Percentiles rank a stretch among this genome's conserved stretches.
phyloP scores from a whole-genome alignment of 2,113 vertebrate species.

The Hyaena hyaena region DNA sequence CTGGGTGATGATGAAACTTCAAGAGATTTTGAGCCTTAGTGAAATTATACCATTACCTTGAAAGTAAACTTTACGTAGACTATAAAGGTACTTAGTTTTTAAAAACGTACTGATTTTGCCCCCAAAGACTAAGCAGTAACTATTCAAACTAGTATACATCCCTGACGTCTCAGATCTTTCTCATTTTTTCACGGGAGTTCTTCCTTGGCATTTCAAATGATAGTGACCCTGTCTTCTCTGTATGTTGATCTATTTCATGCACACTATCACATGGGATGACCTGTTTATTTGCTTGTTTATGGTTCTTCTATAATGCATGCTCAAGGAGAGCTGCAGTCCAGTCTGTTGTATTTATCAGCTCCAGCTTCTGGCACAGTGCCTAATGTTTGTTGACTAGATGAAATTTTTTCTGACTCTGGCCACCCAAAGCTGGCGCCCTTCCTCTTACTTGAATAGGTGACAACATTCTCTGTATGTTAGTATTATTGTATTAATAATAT shows the following conservation, averaged over 20 bases:
- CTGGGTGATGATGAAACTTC: background rate
- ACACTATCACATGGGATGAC: background rate
- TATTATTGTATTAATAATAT: background rate
- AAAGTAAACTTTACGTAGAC: background rate
- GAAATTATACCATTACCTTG: background rate
- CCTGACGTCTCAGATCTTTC: background rate
- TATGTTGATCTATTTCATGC: background rate
- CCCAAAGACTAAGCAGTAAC: background rate
- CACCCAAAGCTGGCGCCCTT: background rate
- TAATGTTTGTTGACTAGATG: background rate
- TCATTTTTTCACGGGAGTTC: background rate
- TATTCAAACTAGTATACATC: background rate
- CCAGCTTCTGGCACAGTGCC: background rate
- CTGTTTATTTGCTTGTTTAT: background rate
- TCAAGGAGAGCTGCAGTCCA: accelerated
- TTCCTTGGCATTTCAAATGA: background rate
- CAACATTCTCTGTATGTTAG: background rate
- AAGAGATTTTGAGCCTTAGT: background rate
- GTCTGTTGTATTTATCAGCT: background rate
- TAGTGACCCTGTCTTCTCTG: background rate
- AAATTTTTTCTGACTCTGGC: background rate
- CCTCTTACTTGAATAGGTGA: background rate
- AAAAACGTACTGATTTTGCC: background rate
- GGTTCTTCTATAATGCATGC: background rate
- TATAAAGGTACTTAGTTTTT: background rate